These are phyloP conservation scores for Clarias batrachus DNA, from an alignment of 2,113 vertebrate species.

Conservation along the genomic window DNA sequence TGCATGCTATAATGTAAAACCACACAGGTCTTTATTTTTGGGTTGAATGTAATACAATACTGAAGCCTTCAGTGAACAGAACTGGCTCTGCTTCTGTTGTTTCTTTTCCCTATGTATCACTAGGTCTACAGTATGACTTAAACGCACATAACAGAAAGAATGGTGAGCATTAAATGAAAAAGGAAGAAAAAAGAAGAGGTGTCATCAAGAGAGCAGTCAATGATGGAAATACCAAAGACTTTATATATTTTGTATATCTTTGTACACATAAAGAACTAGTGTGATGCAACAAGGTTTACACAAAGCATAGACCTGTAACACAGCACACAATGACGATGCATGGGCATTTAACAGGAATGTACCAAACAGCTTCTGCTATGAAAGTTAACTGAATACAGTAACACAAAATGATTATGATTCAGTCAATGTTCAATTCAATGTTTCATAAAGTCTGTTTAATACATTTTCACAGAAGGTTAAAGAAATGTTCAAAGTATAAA, in stretches of 20 bases:
- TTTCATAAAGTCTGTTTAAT: not conserved
- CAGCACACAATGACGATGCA: not conserved
- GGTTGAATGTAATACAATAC: constrained; percentile 20
- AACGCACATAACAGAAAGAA: not conserved
- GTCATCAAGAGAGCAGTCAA: not conserved
- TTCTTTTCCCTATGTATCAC: not conserved
- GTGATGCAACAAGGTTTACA: not conserved
- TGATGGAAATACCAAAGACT: not conserved
- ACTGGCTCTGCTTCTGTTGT: not conserved
- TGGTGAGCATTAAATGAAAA: too few species aligned
- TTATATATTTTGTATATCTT: too few species aligned
- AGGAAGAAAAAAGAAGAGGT: too few species aligned
- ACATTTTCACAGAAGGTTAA: not conserved
- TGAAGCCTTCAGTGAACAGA: not conserved
- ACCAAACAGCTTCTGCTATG: not conserved
- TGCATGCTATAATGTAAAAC: not conserved
- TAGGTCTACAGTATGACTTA: not conserved
- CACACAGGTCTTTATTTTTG: constrained; percentile 1
- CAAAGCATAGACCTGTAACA: not conserved
- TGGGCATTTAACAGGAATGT: not conserved
- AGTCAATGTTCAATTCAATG: not conserved
- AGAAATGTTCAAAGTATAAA: not conserved
- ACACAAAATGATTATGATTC: not conserved
- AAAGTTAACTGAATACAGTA: not conserved
- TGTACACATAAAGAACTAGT: not conserved